Evolutionary conservation across 2,888 invertebrate genomes (phyloP).

Genomic region (Keiferia lycopersicella): DNA sequence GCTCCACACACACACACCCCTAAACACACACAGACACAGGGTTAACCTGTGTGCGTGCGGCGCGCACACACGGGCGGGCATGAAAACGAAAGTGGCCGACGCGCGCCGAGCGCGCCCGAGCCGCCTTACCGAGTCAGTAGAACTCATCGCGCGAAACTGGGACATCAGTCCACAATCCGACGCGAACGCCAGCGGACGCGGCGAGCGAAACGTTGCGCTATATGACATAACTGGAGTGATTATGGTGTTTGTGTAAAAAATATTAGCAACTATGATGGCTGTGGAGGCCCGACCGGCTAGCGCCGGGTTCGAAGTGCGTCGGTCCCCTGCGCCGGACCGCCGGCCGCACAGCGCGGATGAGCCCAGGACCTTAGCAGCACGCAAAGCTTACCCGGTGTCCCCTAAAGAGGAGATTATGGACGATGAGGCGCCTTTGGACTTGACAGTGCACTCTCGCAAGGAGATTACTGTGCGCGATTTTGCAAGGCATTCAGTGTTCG

Average conservation of each 20-base stretch:
- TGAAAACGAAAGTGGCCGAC: slow-evolving; percentile 82
- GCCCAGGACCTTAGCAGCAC: slow-evolving; percentile 74
- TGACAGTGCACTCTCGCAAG: slow-evolving; percentile 82
- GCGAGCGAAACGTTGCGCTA: slow-evolving; percentile 64
- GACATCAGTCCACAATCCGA: slow-evolving; percentile 83
- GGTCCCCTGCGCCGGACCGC: slow-evolving; percentile 57
- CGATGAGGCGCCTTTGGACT: slow-evolving; percentile 89
- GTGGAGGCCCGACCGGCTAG: slow-evolving; percentile 75
- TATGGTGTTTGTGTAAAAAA: slow-evolving; percentile 71
- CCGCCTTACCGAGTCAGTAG: slow-evolving; percentile 79
- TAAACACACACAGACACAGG: slow-evolving; percentile 25
- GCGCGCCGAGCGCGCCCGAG: slow-evolving; percentile 75
- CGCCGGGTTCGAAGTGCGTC: slow-evolving; percentile 59
- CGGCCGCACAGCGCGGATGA: slow-evolving; percentile 68
- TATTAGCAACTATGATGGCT: slow-evolving; percentile 73
- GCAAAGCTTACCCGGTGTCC: slow-evolving; percentile 75
- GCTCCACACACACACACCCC: slow-evolving; percentile 48
- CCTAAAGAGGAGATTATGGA: slow-evolving; percentile 46
- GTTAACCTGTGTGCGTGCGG: slow-evolving; percentile 33
- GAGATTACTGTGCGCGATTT: slow-evolving; percentile 77
- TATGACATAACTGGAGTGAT: slow-evolving; percentile 78
- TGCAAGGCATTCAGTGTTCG: slow-evolving; percentile 70
- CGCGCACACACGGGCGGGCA: slow-evolving; percentile 44
- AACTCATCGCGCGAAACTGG: slow-evolving; percentile 82
- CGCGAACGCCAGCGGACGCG: slow-evolving; percentile 76